phyloP scores from a whole-genome alignment of 1,140 invertebrate species.

The Laupala kohalensis region DNA sequence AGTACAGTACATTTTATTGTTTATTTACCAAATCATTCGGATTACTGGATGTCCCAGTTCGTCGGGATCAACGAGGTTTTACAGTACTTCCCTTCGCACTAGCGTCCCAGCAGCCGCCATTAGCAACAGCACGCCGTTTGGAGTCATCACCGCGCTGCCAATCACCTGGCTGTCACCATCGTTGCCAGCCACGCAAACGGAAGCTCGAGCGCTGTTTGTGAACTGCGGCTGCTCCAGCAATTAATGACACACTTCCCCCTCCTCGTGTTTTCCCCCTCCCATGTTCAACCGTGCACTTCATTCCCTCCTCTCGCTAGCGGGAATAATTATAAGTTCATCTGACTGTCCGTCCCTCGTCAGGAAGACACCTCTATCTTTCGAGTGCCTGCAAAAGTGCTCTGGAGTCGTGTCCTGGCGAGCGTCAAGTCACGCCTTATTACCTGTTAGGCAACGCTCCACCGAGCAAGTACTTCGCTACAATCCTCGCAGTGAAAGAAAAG shows the following conservation, averaged over 20 bases:
- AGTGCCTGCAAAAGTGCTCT: background rate
- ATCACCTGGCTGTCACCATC: background rate
- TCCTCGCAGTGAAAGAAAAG: too few species aligned
- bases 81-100: too few species aligned
- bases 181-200: background rate
- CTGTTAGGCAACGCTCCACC: background rate
- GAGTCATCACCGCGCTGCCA: background rate
- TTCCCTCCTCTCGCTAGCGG: background rate
- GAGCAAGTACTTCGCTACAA: too few species aligned
- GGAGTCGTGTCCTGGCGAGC: background rate
- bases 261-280: background rate
- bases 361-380: background rate
- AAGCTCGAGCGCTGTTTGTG: too few species aligned
- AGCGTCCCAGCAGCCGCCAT: too few species aligned
- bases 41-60: too few species aligned
- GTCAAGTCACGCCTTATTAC: background rate
- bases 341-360: background rate
- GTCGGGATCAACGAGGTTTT: too few species aligned
- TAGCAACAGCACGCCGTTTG: too few species aligned
- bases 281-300: too few species aligned
- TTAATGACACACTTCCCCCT: background rate
- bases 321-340: background rate
- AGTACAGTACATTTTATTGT: too few species aligned
- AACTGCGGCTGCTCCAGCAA: background rate
- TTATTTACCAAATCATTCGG: too few species aligned